Conservation (phyloP, 2,888 invertebrate species). For the Cataglyphis livida region DNA sequence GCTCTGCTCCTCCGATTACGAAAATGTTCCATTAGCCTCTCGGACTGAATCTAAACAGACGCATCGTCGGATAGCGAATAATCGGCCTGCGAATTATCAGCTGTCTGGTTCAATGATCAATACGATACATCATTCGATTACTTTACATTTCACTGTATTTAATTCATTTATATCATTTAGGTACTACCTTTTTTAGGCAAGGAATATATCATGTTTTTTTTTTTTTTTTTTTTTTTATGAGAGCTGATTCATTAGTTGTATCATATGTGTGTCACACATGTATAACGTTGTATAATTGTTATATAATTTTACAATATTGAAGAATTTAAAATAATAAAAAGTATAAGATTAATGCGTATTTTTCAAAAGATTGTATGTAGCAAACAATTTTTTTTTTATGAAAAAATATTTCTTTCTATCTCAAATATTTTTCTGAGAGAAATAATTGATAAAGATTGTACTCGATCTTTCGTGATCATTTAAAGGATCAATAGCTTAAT, state of each 20-base stretch:
- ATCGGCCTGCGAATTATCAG: conserved; percentile 13
- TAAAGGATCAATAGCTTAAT: not conserved
- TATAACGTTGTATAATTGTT: not conserved
- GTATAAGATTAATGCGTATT: not conserved
- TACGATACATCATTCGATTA: not conserved
- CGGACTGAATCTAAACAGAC: conserved; percentile 25
- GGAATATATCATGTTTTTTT: not conserved
- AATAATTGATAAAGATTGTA: not conserved
- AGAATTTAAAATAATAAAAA: not conserved
- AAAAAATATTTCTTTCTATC: not conserved
- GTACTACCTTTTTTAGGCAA: not conserved
- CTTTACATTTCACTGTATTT: not conserved
- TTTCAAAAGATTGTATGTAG: not conserved
- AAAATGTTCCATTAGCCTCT: conserved; percentile 65
- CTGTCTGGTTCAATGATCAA: conserved; percentile 10
- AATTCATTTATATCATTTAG: not conserved
- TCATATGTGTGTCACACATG: not conserved
- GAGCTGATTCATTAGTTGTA: not conserved
- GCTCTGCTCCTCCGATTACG: conserved; percentile 28
- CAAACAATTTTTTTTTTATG: not conserved
- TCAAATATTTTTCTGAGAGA: not conserved
- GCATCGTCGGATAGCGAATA: not conserved
- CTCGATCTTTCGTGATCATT: not conserved
- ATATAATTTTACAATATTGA: not conserved
- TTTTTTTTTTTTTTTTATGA: not conserved